phyloP scores from a whole-genome alignment of 1,140 invertebrate genomes.

The Limonius californicus region DNA sequence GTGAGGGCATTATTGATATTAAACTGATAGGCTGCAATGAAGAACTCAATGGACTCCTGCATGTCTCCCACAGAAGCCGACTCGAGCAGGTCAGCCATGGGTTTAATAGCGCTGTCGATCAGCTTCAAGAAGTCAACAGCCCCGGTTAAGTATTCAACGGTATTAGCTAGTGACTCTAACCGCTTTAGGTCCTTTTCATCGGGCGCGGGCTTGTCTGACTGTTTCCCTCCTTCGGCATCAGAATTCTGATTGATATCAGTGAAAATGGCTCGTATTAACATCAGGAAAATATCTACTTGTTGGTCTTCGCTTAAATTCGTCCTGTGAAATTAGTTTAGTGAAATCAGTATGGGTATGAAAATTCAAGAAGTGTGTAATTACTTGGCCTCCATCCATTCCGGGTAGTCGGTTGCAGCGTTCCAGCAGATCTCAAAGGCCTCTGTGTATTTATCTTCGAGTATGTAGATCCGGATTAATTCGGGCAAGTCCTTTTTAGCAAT shows the following conservation, averaged over 20 bases:
- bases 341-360: no score
- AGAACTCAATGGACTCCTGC: slow-evolving; percentile 42
- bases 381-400: slow-evolving; percentile 23
- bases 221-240: slow-evolving; percentile 16
- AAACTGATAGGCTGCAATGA: slow-evolving; percentile 39
- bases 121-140: slow-evolving; percentile 33
- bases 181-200: slow-evolving; percentile 29
- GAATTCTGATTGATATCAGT: slow-evolving; percentile 19
- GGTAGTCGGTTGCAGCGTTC: neutral
- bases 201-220: neutral
- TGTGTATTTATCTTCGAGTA: slow-evolving; percentile 11
- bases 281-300: slow-evolving; percentile 28
- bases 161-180: slow-evolving; percentile 25
- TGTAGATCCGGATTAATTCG: slow-evolving; percentile 9
- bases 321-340: slow-evolving; percentile 27
- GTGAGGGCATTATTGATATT: slow-evolving; percentile 35
- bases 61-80: slow-evolving; percentile 38
- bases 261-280: slow-evolving; percentile 27
- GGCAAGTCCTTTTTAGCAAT: slow-evolving; percentile 1
- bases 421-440: slow-evolving; percentile 31
- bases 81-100: slow-evolving; percentile 36
- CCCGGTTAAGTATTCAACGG: slow-evolving; percentile 30
- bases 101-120: slow-evolving; percentile 29
- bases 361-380: no score
- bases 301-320: slow-evolving; percentile 17